These are phyloP conservation scores for Fratercula arctica DNA, from an alignment of 2,797 vertebrate genomes.

Conservation along the genomic window DNA sequence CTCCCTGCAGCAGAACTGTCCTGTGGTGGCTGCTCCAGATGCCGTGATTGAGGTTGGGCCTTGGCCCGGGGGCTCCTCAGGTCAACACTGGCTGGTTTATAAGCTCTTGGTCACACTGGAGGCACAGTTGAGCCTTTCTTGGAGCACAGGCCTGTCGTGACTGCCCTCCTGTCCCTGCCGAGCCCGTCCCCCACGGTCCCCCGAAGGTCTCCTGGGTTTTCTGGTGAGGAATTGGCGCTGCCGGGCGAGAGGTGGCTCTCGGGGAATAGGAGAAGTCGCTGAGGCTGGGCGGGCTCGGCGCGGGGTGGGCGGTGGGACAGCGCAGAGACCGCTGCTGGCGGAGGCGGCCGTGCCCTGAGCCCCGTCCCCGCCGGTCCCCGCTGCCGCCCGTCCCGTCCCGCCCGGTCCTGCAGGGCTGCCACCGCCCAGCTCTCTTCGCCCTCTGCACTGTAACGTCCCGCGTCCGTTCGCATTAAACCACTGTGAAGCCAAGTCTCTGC, in stretches of 20 bases:
- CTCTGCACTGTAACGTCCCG: slow-evolving; percentile 75
- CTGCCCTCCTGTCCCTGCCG: not conserved
- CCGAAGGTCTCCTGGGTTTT: not conserved
- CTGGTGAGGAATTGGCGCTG: not conserved
- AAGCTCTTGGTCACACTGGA: not conserved
- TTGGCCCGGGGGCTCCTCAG: not conserved
- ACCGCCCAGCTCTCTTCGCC: slow-evolving; percentile 66
- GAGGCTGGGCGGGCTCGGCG: not conserved
- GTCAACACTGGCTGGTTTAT: not conserved
- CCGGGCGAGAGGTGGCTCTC: not conserved
- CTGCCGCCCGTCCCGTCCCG: not conserved
- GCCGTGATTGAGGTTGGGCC: not conserved
- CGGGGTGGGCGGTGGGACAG: not conserved
- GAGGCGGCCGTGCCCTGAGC: not conserved
- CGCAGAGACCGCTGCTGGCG: not conserved
- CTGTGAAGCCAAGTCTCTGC: slow-evolving; percentile 74
- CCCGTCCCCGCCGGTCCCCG: not conserved
- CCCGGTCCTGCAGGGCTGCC: slow-evolving; percentile 55
- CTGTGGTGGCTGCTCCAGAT: not conserved
- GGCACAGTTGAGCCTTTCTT: not conserved
- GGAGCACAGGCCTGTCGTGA: not conserved
- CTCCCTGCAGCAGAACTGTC: not conserved
- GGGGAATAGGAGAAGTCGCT: not conserved
- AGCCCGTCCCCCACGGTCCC: not conserved
- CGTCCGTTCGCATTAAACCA: slow-evolving; percentile 80